Percentiles rank a stretch among this genome's conserved stretches.
Evolutionary conservation across 2,888 invertebrate species (phyloP).

Genomic region (Diarsia dahlii): DNA sequence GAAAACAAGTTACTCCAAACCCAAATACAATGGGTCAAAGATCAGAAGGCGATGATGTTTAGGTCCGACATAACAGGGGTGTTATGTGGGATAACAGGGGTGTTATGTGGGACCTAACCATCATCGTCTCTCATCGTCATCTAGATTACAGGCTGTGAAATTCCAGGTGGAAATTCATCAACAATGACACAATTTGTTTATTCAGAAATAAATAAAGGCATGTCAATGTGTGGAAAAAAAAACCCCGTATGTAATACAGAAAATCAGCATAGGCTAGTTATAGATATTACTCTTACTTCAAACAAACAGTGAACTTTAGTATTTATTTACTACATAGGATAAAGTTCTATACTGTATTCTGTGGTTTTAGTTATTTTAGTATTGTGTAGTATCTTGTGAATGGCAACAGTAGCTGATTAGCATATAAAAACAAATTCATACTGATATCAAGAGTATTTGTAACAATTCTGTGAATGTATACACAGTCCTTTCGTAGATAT

Average conservation of each 20-base stretch:
- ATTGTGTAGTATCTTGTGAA: not conserved
- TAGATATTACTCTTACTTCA: not conserved
- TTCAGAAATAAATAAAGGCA: not conserved
- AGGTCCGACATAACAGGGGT: too few species aligned
- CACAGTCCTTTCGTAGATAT: too few species aligned
- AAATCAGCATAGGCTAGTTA: not conserved
- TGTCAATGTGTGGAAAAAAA: not conserved
- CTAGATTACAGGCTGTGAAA: too few species aligned
- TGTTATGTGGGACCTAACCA: too few species aligned
- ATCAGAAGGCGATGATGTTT: too few species aligned
- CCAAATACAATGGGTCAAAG: too few species aligned
- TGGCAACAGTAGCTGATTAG: not conserved
- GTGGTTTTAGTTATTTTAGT: not conserved
- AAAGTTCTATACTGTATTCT: not conserved
- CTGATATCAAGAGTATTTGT: not conserved
- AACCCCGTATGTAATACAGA: not conserved
- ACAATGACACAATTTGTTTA: not conserved
- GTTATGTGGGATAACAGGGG: too few species aligned
- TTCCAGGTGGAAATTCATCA: not conserved
- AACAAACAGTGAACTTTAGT: not conserved
- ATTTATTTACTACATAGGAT: not conserved
- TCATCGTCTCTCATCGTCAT: too few species aligned
- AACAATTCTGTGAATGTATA: too few species aligned
- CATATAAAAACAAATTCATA: slow-evolving; percentile 11
- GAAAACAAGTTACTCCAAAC: too few species aligned